These are phyloP conservation scores for Bedellia somnulentella DNA, from an alignment of 2,888 invertebrate genomes.

Conservation along the genomic window DNA sequence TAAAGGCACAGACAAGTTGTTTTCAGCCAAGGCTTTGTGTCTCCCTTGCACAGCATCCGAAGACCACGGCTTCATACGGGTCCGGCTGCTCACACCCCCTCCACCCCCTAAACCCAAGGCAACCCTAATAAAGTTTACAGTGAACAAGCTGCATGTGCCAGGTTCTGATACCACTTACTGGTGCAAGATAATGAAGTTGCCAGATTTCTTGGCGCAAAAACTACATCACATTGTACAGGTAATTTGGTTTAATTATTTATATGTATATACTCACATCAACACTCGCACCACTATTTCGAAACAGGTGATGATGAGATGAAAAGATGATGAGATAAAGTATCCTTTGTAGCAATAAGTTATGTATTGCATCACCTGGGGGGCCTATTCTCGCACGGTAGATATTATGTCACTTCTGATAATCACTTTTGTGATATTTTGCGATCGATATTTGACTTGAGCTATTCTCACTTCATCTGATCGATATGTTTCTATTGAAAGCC, in stretches of 20 bases:
- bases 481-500: too few relatives aligned
- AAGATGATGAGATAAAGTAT: too few relatives aligned
- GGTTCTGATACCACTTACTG: constrained; percentile 92
- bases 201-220: constrained; percentile 62
- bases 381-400: too few relatives aligned
- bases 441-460: too few relatives aligned
- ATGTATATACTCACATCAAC: background rate
- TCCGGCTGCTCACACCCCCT: constrained; percentile 63
- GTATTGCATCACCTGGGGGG: too few relatives aligned
- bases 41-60: constrained; percentile 51
- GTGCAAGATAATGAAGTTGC: constrained; percentile 86
- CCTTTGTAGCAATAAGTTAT: too few relatives aligned
- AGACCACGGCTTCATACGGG: constrained; percentile 74
- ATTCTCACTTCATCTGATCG: too few relatives aligned
- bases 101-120: constrained; percentile 40
- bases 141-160: constrained; percentile 74
- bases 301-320: too few relatives aligned
- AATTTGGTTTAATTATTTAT: constrained; percentile 6
- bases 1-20: constrained; percentile 73
- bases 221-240: constrained; percentile 82
- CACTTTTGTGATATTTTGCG: too few relatives aligned
- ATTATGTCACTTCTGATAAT: too few relatives aligned
- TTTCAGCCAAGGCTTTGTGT: constrained; percentile 67
- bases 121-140: constrained; percentile 62
- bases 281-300: too few relatives aligned